Evolutionary conservation across 2,888 invertebrate genomes (phyloP).

Genomic region (Penaeus monodon): DNA sequence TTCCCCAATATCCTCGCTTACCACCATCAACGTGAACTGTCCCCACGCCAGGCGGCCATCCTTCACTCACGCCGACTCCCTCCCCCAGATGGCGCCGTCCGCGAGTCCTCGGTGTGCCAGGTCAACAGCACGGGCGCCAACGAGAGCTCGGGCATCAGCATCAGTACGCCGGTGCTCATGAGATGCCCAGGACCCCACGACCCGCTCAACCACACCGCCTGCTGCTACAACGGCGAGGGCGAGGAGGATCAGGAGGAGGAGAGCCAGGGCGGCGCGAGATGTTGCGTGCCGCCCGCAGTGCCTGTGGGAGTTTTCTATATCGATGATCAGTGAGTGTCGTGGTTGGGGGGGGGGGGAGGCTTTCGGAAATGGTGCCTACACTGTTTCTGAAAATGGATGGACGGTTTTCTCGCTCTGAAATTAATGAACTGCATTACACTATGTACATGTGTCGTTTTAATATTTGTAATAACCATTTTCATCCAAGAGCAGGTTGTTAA

Average conservation of each 20-base stretch:
- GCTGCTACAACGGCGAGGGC: constrained; percentile 51
- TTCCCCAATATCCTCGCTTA: no score
- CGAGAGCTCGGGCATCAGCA: background rate
- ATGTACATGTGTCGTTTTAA: background rate
- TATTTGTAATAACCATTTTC: background rate
- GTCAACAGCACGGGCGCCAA: constrained; percentile 25
- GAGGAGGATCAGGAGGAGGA: constrained; percentile 6
- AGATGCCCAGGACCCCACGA: constrained; percentile 53
- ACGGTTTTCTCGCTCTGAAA: no score
- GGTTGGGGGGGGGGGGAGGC: background rate
- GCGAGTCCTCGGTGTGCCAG: constrained; percentile 44
- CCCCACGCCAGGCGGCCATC: background rate
- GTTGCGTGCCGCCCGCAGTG: constrained; percentile 26
- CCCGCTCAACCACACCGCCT: constrained; percentile 56
- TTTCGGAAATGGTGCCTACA: background rate
- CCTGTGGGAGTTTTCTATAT: constrained; percentile 42
- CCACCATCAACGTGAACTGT: background rate
- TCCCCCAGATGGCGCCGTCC: background rate
- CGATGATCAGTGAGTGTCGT: constrained; percentile 39
- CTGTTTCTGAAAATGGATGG: background rate
- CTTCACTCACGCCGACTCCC: constrained; percentile 4
- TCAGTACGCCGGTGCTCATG: constrained; percentile 14
- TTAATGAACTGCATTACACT: background rate
- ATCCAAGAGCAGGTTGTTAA: no score
- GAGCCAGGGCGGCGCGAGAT: constrained; percentile 19